These are phyloP conservation scores for Nesogale talazaci DNA, from an alignment of 2,113 vertebrate genomes.

Conservation along the genomic window DNA sequence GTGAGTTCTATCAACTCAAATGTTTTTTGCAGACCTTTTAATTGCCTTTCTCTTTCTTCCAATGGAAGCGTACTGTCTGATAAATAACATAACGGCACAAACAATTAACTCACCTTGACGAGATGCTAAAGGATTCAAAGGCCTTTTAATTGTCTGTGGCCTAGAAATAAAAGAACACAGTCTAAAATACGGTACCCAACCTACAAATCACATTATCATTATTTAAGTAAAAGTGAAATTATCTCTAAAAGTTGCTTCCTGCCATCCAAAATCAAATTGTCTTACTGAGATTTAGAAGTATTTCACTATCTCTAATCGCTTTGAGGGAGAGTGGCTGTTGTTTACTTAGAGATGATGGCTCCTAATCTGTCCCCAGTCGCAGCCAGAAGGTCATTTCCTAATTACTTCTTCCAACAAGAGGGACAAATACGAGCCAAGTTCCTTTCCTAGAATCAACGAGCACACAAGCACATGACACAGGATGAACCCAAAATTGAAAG, in stretches of 20 bases:
- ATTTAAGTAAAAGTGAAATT: slow-evolving; percentile 18
- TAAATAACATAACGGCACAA: slow-evolving; percentile 60
- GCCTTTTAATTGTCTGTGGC: slow-evolving; percentile 91
- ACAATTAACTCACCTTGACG: slow-evolving; percentile 86
- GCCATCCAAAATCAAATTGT: slow-evolving; percentile 48
- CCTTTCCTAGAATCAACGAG: background rate
- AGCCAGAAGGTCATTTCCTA: slow-evolving; percentile 39
- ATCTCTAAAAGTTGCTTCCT: slow-evolving; percentile 44
- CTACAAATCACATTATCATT: slow-evolving; percentile 15
- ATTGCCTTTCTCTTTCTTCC: background rate
- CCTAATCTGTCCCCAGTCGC: background rate
- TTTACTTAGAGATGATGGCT: slow-evolving; percentile 4
- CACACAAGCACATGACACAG: too few species aligned
- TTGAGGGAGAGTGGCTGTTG: slow-evolving; percentile 1
- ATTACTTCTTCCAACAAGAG: slow-evolving; percentile 46
- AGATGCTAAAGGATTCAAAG: slow-evolving; percentile 87
- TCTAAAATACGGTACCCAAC: slow-evolving; percentile 46
- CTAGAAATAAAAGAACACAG: slow-evolving; percentile 82
- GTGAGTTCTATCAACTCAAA: background rate
- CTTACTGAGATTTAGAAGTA: slow-evolving; percentile 61
- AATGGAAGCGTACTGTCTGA: slow-evolving; percentile 7
- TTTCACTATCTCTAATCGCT: slow-evolving; percentile 44
- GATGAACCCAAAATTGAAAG: background rate
- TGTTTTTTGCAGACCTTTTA: background rate
- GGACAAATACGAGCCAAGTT: background rate